These are phyloP conservation scores for Pterophyllum scalare DNA, from an alignment of 2,113 vertebrate species.

Conservation along the genomic window DNA sequence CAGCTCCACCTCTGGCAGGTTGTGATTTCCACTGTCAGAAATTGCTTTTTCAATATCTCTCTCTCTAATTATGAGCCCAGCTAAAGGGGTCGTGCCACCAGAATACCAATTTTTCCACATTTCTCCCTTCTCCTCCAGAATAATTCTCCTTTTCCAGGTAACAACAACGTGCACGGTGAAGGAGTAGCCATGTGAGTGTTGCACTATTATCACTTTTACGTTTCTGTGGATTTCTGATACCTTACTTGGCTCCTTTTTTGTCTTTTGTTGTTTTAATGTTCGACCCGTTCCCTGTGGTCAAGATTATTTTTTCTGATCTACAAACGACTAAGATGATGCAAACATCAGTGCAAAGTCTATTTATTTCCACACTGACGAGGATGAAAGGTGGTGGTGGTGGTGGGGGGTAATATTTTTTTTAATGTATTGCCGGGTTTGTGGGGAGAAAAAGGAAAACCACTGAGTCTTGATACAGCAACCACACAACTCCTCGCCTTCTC, in stretches of 20 bases:
- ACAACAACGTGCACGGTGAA: conserved; percentile 43
- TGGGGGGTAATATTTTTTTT: conserved; percentile 19
- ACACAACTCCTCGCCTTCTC: conserved; percentile 59
- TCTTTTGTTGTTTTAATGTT: background rate
- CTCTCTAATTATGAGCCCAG: conserved; percentile 83
- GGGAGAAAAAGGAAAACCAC: conserved; percentile 64
- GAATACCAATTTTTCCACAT: conserved; percentile 81
- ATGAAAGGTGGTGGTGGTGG: conserved; percentile 12
- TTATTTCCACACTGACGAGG: conserved; percentile 47
- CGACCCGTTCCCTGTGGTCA: conserved; percentile 23
- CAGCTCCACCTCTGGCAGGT: conserved; percentile 83
- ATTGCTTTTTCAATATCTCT: conserved; percentile 85
- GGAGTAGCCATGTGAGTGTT: background rate
- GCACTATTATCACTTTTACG: background rate
- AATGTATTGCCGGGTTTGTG: conserved; percentile 56
- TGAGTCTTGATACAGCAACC: conserved; percentile 67
- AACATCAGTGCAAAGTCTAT: conserved; percentile 28
- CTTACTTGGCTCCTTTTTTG: background rate
- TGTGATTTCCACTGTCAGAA: conserved; percentile 85
- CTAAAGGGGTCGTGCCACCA: conserved; percentile 81
- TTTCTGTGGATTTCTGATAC: conserved; percentile 2
- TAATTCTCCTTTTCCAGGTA: conserved; percentile 54
- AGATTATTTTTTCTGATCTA: conserved; percentile 34
- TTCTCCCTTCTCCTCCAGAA: conserved; percentile 57
- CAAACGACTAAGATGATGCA: conserved; percentile 12